Percentiles rank a stretch among this genome's conserved stretches.
phyloP scores from a whole-genome alignment of 2,797 vertebrate genomes.

The Picus viridis region DNA sequence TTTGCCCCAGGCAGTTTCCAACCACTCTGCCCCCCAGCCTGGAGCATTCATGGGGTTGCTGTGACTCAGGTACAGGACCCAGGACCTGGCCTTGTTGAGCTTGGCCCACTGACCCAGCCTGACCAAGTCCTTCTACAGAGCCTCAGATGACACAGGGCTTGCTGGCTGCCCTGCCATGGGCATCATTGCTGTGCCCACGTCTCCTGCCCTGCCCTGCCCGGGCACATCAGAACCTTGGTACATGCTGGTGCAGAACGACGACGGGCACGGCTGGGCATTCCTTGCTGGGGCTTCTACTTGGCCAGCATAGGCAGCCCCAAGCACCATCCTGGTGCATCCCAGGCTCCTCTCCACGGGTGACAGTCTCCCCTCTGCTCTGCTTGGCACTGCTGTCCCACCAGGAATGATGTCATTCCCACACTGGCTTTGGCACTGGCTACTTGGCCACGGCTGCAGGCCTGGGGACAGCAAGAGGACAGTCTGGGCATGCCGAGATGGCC shows the following conservation, averaged over 20 bases:
- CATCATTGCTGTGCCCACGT: not conserved
- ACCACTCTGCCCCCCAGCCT: not conserved
- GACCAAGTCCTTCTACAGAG: not conserved
- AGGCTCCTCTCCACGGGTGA: fast-evolving
- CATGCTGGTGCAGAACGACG: fast-evolving
- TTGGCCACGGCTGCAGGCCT: not conserved
- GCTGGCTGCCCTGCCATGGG: not conserved
- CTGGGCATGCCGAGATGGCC: not conserved
- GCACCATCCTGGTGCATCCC: not conserved
- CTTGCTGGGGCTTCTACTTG: not conserved
- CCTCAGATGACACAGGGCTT: not conserved
- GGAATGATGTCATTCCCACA: not conserved
- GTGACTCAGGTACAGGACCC: not conserved
- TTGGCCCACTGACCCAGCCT: not conserved
- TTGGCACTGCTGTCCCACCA: not conserved
- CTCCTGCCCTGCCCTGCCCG: not conserved
- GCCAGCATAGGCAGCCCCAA: fast-evolving
- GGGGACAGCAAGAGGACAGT: not conserved
- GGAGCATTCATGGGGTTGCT: not conserved
- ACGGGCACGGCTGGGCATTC: not conserved
- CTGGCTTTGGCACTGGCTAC: not conserved
- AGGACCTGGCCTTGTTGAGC: not conserved
- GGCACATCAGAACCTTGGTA: fast-evolving
- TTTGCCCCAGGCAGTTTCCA: not conserved
- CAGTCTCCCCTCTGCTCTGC: fast-evolving